Base-by-base conservation (phyloP, 1,140 invertebrate genomes). In the Pseudoatta argentina region DNA sequence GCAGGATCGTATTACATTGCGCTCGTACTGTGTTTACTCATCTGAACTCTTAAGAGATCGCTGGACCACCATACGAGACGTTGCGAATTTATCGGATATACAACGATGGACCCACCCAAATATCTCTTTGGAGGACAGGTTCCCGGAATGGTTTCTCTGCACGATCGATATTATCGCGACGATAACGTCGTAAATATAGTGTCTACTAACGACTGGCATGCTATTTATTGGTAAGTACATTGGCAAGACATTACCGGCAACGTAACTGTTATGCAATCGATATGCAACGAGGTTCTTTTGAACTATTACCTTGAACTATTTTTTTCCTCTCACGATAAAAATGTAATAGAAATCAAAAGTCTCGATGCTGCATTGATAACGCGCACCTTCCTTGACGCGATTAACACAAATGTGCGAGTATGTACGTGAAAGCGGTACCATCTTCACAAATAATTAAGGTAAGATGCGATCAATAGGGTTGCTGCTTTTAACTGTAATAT, bases 81-180 rank as follows among this genome's bases (percentile, higher is more conserved):
- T 51, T 7, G 55, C 27, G 57, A 83, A 61, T 73, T 82, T 61
- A 63, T 75, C 44, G 34, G 73, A 21, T 39, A 2, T 21, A n/a
- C 30, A 39, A 21, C 34, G 16, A n/a, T 53, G 73, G 66, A 82
- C 67, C 53, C 79, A 61, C 67, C 79, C 69, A 14, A 83, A 75
- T 61, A 83, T 82, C 67, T 59, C 53, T 24, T n/a, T 6, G 66
- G 55, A 21, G n/a, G 30, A 59, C 24, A 66, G 16, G 24, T 48
- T 63, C 12, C 24, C 61, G 14, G 76, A 51, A 51, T 27, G 14
- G 30, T 67, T 79, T 8, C 30, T 27, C 64, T 2, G 8, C 69
- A 18, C 55, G 79, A 75, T 75, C 79, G 79, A 83, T 83, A 83
- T 83, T 51, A 51, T 59, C 14, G 69, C 67, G n/a, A 18, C 69